A percentile compares a stretch with the other conserved stretches of the same genome.
Evolutionary conservation across 2,797 vertebrate species (phyloP).

Genomic region (Sternotherus odoratus): DNA sequence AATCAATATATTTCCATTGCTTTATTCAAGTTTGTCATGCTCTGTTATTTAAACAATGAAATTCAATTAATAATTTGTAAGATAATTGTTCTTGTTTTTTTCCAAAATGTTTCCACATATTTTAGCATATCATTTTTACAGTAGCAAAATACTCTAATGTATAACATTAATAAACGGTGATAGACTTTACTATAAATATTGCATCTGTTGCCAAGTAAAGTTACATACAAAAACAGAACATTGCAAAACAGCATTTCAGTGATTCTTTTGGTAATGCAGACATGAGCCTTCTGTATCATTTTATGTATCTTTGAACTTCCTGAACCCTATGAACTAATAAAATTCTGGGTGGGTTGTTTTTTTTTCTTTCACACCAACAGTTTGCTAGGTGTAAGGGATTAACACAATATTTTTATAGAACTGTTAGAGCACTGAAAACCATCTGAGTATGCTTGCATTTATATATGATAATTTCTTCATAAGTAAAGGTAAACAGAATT

Average conservation of each 20-base stretch:
- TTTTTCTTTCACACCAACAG: slow-evolving; percentile 43
- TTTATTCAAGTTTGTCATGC: slow-evolving; percentile 71
- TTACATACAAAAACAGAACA: slow-evolving; percentile 76
- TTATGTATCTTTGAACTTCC: slow-evolving; percentile 45
- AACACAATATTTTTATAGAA: slow-evolving; percentile 48
- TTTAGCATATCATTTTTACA: slow-evolving; percentile 81
- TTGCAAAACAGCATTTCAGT: slow-evolving; percentile 67
- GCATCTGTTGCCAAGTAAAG: slow-evolving; percentile 81
- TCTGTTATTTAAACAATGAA: slow-evolving; percentile 76
- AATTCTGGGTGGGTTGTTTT: slow-evolving; percentile 40
- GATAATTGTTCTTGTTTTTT: slow-evolving; percentile 75
- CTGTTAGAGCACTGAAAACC: slow-evolving; percentile 20
- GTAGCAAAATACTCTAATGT: slow-evolving; percentile 80
- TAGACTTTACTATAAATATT: slow-evolving; percentile 86
- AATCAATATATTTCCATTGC: slow-evolving; percentile 76
- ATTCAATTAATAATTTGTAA: slow-evolving; percentile 77
- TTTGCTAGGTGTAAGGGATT: slow-evolving; percentile 38
- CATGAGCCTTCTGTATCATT: slow-evolving; percentile 65
- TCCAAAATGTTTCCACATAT: slow-evolving; percentile 79
- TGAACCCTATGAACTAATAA: slow-evolving; percentile 41
- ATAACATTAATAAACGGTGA: slow-evolving; percentile 83
- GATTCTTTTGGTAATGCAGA: slow-evolving; percentile 64
- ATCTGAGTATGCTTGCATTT: background rate
- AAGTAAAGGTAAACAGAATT: background rate
- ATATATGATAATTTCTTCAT: slow-evolving; percentile 11